A percentile compares a stretch with the other conserved stretches of the same genome.
These are phyloP conservation scores for Campylomormyrus numenius DNA, from an alignment of 2,113 vertebrate species.

Conservation along the genomic window DNA sequence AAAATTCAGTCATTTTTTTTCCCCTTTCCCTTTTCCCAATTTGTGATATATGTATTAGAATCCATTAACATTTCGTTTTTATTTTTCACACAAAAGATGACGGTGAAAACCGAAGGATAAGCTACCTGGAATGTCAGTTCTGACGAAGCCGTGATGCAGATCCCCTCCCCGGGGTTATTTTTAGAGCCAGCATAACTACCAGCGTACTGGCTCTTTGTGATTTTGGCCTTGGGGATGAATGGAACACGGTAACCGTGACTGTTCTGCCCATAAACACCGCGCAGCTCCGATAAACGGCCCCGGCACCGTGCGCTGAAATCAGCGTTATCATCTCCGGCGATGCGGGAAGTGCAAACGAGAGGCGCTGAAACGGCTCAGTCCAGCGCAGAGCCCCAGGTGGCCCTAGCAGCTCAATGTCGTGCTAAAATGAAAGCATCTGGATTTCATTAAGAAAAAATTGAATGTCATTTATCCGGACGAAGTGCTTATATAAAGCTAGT, in stretches of 20 bases:
- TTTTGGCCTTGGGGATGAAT: conserved; percentile 25
- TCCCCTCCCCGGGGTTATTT: conserved; percentile 16
- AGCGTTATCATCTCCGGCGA: conserved; percentile 30
- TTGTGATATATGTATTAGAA: neutral
- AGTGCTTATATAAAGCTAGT: neutral
- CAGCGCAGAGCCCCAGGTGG: neutral
- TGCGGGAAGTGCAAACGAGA: neutral
- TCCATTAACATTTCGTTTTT: neutral
- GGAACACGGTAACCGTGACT: neutral
- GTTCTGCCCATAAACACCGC: conserved; percentile 12
- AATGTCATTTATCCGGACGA: neutral
- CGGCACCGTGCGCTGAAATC: conserved; percentile 28
- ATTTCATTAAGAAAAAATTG: conserved; percentile 12
- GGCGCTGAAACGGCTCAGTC: neutral
- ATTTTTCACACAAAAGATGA: neutral
- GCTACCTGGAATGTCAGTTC: neutral
- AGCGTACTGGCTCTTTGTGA: neutral
- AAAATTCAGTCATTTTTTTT: neutral
- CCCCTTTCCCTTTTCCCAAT: neutral
- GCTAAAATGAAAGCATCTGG: neutral
- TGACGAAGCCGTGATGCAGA: neutral
- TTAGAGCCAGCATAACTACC: conserved; percentile 12
- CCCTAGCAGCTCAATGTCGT: neutral
- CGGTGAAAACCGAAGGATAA: neutral
- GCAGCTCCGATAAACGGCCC: neutral